Conservation (phyloP, 2,888 invertebrate genomes). For the Acrobasis repandana region DNA sequence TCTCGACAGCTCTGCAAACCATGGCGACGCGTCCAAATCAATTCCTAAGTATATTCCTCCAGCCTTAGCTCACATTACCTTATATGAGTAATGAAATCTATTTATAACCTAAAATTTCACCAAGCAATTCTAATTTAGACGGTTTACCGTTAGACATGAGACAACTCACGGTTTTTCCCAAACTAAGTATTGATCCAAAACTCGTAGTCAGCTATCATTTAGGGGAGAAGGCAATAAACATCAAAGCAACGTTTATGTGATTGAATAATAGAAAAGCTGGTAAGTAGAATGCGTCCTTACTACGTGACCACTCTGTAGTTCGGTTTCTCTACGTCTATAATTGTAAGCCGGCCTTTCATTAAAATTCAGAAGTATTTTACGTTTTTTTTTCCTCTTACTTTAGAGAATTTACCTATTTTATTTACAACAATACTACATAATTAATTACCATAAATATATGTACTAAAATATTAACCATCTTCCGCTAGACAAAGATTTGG, state of each 20-base stretch:
- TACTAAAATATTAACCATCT: no score
- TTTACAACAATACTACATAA: no score
- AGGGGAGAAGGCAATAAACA: slow-evolving; percentile 63
- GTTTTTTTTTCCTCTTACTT: background rate
- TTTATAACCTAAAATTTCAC: no score
- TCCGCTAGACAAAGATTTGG: no score
- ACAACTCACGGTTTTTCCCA: slow-evolving; percentile 69
- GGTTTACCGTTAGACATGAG: slow-evolving; percentile 33
- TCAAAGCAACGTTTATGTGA: slow-evolving; percentile 59
- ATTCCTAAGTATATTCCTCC: slow-evolving; percentile 32
- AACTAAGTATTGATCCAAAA: slow-evolving; percentile 55
- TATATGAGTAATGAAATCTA: no score
- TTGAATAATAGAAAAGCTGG: slow-evolving; percentile 61
- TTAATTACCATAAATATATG: no score
- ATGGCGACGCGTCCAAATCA: slow-evolving; percentile 34
- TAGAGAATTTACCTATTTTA: no score
- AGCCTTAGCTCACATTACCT: background rate
- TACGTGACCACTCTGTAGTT: slow-evolving; percentile 40
- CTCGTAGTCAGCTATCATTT: slow-evolving; percentile 49
- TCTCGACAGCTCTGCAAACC: slow-evolving; percentile 52
- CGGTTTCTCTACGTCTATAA: slow-evolving; percentile 4
- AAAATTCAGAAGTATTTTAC: background rate
- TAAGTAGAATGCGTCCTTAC: slow-evolving; percentile 42
- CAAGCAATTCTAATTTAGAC: background rate
- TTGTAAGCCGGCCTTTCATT: background rate